A percentile compares a stretch with the other conserved stretches of the same genome.
Evolutionary conservation across 2,888 invertebrate species (phyloP).

Genomic region (Microctonus brassicae): DNA sequence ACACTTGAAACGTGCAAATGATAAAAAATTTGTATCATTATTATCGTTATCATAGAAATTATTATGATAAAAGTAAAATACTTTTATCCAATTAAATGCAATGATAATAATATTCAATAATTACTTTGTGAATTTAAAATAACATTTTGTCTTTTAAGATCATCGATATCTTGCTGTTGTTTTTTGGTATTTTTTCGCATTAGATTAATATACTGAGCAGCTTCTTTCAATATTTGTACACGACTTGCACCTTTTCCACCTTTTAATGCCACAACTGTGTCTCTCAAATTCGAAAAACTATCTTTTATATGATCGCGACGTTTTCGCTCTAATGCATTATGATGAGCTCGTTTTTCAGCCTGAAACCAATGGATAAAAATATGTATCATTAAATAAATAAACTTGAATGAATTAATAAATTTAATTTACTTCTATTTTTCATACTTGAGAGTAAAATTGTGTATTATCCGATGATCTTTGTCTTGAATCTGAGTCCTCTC

Average conservation of each 20-base stretch:
- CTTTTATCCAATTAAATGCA: too few relatives aligned
- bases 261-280: conserved; percentile 94
- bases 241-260: conserved; percentile 98
- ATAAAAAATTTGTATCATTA: too few relatives aligned
- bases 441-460: too few relatives aligned
- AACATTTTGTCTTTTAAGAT: conserved; percentile 90
- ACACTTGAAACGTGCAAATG: too few relatives aligned
- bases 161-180: conserved; percentile 96
- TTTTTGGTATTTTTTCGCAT: conserved; percentile 94
- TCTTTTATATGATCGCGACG: conserved; percentile 99
- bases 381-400: too few relatives aligned
- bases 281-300: conserved; percentile 94
- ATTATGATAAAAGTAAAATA: too few relatives aligned
- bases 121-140: conserved; percentile 91
- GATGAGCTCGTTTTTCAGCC: conserved; percentile 98
- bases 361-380: conserved; percentile 69
- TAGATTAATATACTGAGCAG: conserved; percentile 96
- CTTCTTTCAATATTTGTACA: conserved; percentile 97
- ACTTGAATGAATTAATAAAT: too few relatives aligned
- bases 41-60: too few relatives aligned
- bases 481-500: too few relatives aligned
- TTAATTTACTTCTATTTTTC: too few relatives aligned
- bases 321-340: conserved; percentile 97
- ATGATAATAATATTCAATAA: conserved; percentile 49
- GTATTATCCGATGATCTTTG: too few relatives aligned